These are phyloP conservation scores for Cerastis leucographa DNA, from an alignment of 2,888 invertebrate species.

Conservation along the genomic window DNA sequence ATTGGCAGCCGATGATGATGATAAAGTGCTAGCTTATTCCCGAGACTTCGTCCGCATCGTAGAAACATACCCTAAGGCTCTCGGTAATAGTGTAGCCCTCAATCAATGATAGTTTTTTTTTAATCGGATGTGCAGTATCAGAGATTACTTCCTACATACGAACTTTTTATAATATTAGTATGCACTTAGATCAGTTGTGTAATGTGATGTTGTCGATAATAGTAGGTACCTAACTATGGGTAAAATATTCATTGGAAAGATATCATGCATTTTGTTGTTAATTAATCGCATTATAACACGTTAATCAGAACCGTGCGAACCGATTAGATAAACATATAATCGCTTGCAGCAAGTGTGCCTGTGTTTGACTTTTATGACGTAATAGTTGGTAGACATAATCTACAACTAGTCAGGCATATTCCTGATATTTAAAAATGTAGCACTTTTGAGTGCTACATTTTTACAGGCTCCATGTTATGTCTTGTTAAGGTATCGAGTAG, in stretches of 20 bases:
- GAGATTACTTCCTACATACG: background rate
- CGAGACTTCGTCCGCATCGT: background rate
- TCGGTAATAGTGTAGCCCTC: background rate
- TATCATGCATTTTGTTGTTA: background rate
- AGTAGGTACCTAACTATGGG: too few relatives aligned
- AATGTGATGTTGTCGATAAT: background rate
- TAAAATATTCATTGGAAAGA: background rate
- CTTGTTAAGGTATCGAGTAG: too few relatives aligned
- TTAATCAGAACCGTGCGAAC: background rate
- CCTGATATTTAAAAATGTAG: background rate
- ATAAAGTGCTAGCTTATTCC: background rate
- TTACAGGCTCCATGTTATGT: background rate
- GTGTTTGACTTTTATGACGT: too few relatives aligned
- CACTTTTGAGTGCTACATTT: too few relatives aligned
- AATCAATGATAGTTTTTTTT: background rate
- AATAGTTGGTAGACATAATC: background rate
- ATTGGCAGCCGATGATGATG: background rate
- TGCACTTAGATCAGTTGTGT: background rate
- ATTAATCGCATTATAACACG: background rate
- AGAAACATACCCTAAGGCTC: background rate
- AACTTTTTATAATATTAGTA: background rate
- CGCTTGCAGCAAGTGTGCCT: background rate
- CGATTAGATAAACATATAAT: constrained; percentile 21
- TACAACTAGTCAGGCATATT: background rate
- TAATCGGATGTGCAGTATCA: background rate